These are phyloP conservation scores for Paedocypris sp. DNA, from an alignment of 2,113 vertebrate genomes.

Conservation along the genomic window DNA sequence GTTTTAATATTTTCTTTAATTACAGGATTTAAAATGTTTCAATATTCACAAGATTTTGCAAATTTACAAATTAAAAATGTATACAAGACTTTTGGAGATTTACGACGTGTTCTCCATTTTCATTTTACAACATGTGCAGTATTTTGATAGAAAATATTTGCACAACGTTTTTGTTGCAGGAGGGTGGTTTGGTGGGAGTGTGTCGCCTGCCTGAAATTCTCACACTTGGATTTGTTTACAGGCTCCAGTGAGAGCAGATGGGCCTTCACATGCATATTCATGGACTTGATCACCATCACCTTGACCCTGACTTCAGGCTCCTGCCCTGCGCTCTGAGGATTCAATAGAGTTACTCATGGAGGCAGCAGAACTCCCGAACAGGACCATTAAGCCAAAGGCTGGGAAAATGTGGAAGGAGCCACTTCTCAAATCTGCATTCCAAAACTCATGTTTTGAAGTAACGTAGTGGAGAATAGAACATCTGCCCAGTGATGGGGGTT, in stretches of 20 bases:
- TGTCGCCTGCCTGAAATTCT: slow-evolving; percentile 4
- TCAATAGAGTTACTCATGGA: slow-evolving; percentile 43
- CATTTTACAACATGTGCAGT: too few species aligned
- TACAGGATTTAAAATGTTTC: too few species aligned
- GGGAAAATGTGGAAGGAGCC: slow-evolving; percentile 20
- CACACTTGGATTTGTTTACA: slow-evolving; percentile 41
- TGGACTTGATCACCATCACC: slow-evolving; percentile 50
- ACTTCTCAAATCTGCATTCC: slow-evolving; percentile 31
- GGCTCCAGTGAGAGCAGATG: slow-evolving; percentile 51
- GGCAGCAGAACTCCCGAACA: slow-evolving; percentile 16
- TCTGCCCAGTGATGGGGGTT: slow-evolving; percentile 42
- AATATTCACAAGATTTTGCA: too few species aligned
- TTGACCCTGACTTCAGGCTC: slow-evolving; percentile 52
- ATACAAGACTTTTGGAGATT: too few species aligned
- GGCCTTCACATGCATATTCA: slow-evolving; percentile 58
- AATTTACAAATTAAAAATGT: too few species aligned
- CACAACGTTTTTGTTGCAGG: neutral
- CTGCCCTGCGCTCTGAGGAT: slow-evolving; percentile 46
- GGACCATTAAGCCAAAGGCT: slow-evolving; percentile 36
- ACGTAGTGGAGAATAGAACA: slow-evolving; percentile 39
- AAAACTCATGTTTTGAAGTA: slow-evolving; percentile 24
- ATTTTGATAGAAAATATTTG: too few species aligned
- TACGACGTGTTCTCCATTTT: too few species aligned
- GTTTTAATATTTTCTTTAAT: too few species aligned
- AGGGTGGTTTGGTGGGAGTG: slow-evolving; percentile 8